Evolutionary conservation across 1,140 invertebrate genomes (phyloP).

Genomic region (Nephila pilipes): DNA sequence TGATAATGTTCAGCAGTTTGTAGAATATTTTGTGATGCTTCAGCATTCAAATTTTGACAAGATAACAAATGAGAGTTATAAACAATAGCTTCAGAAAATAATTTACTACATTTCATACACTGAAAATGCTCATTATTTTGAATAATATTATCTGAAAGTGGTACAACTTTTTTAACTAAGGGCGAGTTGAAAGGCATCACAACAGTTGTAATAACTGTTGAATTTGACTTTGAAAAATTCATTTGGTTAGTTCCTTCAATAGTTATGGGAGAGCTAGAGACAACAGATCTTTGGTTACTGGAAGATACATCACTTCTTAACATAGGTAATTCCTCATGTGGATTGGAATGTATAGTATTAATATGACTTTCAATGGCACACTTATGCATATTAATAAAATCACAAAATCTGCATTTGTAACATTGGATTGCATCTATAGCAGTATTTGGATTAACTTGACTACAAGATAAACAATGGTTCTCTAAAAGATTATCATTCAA

Average conservation of each 20-base stretch:
- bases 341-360: conserved; percentile 68
- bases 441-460: conserved; percentile 1
- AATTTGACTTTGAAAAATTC: conserved; percentile 19
- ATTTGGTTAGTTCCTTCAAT: not conserved
- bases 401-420: conserved; percentile 77
- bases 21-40: not conserved
- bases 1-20: not conserved
- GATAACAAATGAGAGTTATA: conserved; percentile 10
- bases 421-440: conserved; percentile 72
- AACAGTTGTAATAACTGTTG: not conserved
- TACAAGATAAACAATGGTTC: conserved; percentile 61
- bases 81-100: conserved; percentile 8
- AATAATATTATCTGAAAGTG: not conserved
- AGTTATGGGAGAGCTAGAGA: conserved; percentile 13
- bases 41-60: conserved; percentile 44
- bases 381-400: conserved; percentile 73
- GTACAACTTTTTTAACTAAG: not conserved
- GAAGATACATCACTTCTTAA: conserved; percentile 36
- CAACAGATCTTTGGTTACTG: not conserved
- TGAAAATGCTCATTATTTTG: conserved; percentile 9
- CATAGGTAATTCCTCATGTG: not conserved
- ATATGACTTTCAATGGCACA: conserved; percentile 72
- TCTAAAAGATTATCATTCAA: conserved; percentile 12
- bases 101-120: conserved; percentile 12
- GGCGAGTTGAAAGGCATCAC: not conserved